phyloP scores from a whole-genome alignment of 1,140 invertebrate genomes.

The Dinoponera quadriceps region DNA sequence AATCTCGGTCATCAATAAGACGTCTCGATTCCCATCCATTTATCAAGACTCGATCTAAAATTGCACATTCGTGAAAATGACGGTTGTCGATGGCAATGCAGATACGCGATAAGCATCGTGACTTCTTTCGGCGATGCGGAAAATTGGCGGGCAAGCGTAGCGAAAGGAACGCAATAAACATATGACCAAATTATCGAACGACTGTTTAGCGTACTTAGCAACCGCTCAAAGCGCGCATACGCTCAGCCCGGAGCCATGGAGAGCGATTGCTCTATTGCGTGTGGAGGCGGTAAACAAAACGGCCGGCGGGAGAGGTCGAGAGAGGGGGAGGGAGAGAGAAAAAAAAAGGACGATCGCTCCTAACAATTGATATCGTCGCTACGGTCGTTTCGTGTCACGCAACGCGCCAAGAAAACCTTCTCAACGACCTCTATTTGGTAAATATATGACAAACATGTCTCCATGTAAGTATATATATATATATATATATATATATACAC shows the following conservation, averaged over 20 bases:
- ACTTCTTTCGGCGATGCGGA: constrained; percentile 15
- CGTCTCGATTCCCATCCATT: neutral
- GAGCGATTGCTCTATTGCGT: no score
- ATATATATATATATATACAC: neutral
- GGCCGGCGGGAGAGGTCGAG: neutral
- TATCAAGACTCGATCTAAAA: neutral
- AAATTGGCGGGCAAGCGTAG: constrained; percentile 1
- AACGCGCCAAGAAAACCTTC: neutral
- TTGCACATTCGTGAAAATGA: constrained; percentile 11
- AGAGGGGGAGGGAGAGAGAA: neutral
- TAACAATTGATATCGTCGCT: neutral
- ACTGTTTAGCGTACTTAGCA: neutral
- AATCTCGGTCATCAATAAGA: neutral
- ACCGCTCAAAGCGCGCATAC: neutral
- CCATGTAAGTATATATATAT: no score
- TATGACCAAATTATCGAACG: constrained; percentile 13
- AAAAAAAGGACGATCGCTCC: neutral
- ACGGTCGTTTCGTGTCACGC: neutral
- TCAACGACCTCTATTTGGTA: constrained; percentile 7
- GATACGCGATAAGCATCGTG: constrained; percentile 10
- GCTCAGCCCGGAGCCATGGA: no score
- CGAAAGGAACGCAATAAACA: neutral
- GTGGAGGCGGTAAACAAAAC: neutral
- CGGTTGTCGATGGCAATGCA: constrained; percentile 43
- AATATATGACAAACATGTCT: neutral